A percentile compares a stretch with the other conserved stretches of the same genome.
These are phyloP conservation scores for Aphis gossypii DNA, from an alignment of 1,140 invertebrate species.

Conservation along the genomic window DNA sequence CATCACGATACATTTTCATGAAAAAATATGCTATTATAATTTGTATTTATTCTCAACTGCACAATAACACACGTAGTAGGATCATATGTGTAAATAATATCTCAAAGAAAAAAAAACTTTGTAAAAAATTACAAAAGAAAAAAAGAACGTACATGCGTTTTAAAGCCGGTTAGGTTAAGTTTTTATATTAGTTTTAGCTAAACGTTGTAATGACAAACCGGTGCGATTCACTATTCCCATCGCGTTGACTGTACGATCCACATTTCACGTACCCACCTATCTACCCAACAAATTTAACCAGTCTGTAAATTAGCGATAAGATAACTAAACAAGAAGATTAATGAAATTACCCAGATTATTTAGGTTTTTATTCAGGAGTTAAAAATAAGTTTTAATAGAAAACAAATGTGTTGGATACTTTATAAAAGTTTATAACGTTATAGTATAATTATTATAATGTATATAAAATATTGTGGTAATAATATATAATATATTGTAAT, in stretches of 20 bases:
- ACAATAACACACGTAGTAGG: background rate
- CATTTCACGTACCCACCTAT: background rate
- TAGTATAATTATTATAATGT: background rate
- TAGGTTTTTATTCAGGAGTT: background rate
- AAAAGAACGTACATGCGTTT: background rate
- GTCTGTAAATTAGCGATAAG: conserved; percentile 1
- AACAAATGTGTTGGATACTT: background rate
- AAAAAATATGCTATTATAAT: background rate
- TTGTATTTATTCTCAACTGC: background rate
- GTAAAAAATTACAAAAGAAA: conserved; percentile 48
- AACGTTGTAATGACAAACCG: background rate
- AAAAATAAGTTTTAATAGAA: background rate
- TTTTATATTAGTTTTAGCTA: background rate
- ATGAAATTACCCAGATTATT: conserved; percentile 46
- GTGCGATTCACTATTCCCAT: background rate
- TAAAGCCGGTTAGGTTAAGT: background rate
- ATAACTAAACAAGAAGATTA: background rate
- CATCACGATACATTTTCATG: conserved; percentile 7
- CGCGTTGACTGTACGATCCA: background rate
- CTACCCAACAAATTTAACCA: background rate
- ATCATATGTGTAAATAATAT: background rate
- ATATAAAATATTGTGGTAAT: background rate
- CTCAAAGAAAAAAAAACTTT: conserved; percentile 10
- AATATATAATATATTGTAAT: background rate
- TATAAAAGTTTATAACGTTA: background rate